Conservation (phyloP, 2,113 vertebrate species). For the Sterna hirundo region DNA sequence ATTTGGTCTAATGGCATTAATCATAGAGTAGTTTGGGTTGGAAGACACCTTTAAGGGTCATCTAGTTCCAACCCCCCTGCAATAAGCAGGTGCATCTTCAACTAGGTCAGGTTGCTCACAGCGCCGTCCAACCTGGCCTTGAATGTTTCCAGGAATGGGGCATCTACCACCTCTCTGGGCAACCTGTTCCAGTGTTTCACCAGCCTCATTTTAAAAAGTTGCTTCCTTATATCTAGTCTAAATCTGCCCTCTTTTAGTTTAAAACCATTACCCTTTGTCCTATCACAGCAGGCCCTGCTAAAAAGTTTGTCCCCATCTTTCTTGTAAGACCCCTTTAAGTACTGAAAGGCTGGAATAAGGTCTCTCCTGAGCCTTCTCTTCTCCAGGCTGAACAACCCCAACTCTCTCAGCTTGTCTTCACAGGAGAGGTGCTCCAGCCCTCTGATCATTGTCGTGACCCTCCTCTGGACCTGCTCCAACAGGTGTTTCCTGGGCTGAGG, state of each 20-base stretch:
- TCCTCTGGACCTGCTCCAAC: too few species aligned
- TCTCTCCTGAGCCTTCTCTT: background rate
- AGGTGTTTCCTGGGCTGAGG: background rate
- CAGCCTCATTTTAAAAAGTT: too few species aligned
- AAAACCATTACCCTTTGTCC: background rate
- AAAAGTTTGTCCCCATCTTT: background rate
- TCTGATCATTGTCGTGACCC: background rate
- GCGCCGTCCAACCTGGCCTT: too few species aligned
- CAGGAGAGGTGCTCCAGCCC: background rate
- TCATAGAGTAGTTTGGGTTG: background rate
- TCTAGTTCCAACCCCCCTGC: background rate
- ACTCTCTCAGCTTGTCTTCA: background rate
- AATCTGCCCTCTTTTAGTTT: too few species aligned
- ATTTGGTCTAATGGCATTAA: background rate
- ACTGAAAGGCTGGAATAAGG: background rate
- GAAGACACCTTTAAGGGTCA: background rate
- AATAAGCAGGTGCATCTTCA: background rate
- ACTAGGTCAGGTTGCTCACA: too few species aligned
- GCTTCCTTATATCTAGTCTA: too few species aligned
- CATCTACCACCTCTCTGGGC: too few species aligned
- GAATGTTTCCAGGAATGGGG: too few species aligned
- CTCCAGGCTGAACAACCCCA: background rate
- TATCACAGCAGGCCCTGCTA: background rate
- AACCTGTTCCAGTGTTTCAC: too few species aligned
- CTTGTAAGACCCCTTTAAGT: background rate